These are phyloP conservation scores for Zele albiditarsus DNA, from an alignment of 2,888 invertebrate genomes.

Conservation along the genomic window DNA sequence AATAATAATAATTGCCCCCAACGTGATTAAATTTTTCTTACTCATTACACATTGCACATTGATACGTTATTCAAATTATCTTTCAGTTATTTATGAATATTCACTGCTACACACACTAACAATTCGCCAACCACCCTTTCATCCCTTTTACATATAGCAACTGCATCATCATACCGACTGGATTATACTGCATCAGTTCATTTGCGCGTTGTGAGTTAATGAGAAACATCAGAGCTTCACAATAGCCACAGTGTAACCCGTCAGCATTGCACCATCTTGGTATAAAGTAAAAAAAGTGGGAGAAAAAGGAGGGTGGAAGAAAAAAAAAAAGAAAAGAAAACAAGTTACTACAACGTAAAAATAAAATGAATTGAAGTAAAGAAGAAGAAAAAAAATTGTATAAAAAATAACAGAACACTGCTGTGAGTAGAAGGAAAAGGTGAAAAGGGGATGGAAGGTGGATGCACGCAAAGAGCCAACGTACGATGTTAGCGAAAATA, in stretches of 20 bases:
- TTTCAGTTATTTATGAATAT: constrained; percentile 34
- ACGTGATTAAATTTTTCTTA: no score
- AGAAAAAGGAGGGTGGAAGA: no score
- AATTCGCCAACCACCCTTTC: neutral
- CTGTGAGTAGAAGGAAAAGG: constrained; percentile 13
- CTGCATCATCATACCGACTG: constrained; percentile 18
- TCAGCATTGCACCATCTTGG: no score
- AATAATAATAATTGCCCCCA: no score
- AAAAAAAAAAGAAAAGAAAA: no score
- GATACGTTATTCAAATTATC: neutral
- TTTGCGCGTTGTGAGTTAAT: constrained; percentile 22
- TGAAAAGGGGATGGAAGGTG: constrained; percentile 18
- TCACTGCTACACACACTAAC: neutral
- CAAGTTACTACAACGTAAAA: neutral
- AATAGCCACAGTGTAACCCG: neutral
- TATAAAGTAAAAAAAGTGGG: no score
- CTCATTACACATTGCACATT: neutral
- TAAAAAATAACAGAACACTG: neutral
- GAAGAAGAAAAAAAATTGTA: constrained; percentile 6
- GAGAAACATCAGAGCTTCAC: constrained; percentile 30
- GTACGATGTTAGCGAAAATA: constrained; percentile 27
- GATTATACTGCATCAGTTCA: constrained; percentile 25
- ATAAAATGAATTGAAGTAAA: constrained; percentile 24
- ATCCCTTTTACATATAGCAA: neutral
- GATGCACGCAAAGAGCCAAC: constrained; percentile 38